Conservation (phyloP, 2,888 invertebrate genomes). For the Xanthorhoe designata region DNA sequence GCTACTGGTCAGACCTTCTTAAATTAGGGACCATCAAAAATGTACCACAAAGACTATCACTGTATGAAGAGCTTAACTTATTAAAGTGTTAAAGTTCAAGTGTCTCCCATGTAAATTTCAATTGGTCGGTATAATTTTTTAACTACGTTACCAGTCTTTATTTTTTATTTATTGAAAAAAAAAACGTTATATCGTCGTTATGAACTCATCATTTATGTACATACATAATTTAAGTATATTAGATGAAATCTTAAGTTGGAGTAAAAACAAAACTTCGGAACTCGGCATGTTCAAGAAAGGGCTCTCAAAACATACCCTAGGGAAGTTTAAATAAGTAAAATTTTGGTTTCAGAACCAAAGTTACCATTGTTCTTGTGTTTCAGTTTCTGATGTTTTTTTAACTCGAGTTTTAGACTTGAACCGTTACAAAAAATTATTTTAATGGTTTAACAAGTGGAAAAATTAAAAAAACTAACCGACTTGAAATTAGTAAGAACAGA, state of each 20-base stretch:
- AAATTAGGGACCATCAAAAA: no score
- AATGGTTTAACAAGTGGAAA: no score
- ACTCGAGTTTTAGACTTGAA: not conserved
- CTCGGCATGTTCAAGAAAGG: constrained; percentile 15
- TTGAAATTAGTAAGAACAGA: no score
- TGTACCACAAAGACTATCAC: no score
- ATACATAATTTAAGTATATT: constrained; percentile 2
- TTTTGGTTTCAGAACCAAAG: not conserved
- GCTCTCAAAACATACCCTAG: not conserved
- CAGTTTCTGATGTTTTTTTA: constrained; percentile 44
- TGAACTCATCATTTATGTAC: not conserved
- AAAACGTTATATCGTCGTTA: not conserved
- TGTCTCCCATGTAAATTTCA: no score
- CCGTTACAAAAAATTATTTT: not conserved
- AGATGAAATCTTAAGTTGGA: constrained; percentile 1
- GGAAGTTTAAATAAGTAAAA: not conserved
- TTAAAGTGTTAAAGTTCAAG: no score
- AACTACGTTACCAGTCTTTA: no score
- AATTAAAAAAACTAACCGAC: no score
- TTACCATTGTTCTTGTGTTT: not conserved
- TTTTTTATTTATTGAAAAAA: no score
- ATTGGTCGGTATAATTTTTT: no score
- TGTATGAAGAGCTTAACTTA: no score
- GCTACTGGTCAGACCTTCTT: no score
- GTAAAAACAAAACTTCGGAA: constrained; percentile 12